These are phyloP conservation scores for Tipula lateralis DNA, from an alignment of 2,888 invertebrate genomes.

Conservation along the genomic window DNA sequence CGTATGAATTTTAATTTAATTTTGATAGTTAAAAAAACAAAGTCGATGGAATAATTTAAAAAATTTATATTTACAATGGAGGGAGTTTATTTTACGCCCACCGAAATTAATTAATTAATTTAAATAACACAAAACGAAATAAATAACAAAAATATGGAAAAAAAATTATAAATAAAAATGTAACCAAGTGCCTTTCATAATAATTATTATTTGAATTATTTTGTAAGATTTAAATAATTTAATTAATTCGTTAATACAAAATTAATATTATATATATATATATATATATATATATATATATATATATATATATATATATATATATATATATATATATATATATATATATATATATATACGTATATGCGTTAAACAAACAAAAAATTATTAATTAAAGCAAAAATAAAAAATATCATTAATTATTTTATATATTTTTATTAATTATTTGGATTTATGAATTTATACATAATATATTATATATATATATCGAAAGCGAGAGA, in stretches of 20 bases:
- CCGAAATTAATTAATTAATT: constrained; percentile 12
- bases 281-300: no score
- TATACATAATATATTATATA: background rate
- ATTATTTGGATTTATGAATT: background rate
- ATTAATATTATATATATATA: background rate
- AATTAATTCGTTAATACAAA: background rate
- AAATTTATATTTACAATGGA: constrained; percentile 3
- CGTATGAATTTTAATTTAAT: background rate
- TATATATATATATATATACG: background rate
- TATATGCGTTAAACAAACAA: background rate
- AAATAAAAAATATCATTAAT: background rate
- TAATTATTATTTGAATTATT: background rate
- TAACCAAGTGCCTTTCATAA: constrained; percentile 24
- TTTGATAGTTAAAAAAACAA: background rate
- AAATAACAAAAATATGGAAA: background rate
- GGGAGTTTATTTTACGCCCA: constrained; percentile 19
- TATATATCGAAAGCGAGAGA: background rate
- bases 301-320: background rate
- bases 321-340: background rate
- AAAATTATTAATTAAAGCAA: background rate
- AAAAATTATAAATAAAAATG: background rate
- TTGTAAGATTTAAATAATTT: background rate
- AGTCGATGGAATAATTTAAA: background rate
- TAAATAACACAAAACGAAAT: background rate
- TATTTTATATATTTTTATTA: constrained; percentile 2